Base-by-base conservation (phyloP, 1,140 invertebrate species). In the Drosophila nasuta region DNA sequence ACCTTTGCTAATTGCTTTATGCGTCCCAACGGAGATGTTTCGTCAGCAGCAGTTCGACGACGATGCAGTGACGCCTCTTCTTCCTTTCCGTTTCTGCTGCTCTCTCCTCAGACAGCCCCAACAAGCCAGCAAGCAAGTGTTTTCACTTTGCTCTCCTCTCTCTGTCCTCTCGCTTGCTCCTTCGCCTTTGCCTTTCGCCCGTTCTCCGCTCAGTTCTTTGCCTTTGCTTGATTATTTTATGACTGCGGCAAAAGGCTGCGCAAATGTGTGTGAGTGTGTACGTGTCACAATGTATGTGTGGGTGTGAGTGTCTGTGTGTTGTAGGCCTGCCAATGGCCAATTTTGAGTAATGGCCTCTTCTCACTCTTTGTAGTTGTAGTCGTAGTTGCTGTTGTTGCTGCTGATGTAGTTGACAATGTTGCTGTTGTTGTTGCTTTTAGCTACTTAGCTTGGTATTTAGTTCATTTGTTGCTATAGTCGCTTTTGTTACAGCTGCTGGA, bases 1-100 rank as follows among this genome's bases (percentile, higher is more conserved):
- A 88, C 83, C 83, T 85, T 88, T 85, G 64, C 85, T 88, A 88
- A 88, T 88, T 88, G 85, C 85, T 88, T 88, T 90, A 88, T 88
- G 78, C 63, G 81, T 88, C 85, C 85, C 85, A 85, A 51, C 45
- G 85, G 85, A 89, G 85, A 85, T 89, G 81, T 88, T 89, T 88
- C 85, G 85, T 88, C 85, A 88, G 74, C 86, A 81, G 83, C 80
- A 79, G 35, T 77, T 74, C 79, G 76, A 54, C 82, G 69, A 30
- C 62, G 28, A 46, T 57, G 65, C 71, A 68, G 65, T 43, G 25
- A 35, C 41, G 41, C 17, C 57, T 45, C 51, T 60, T n/a, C 59
- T 48, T 49, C 54, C 33, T 30, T n/a, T 57, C 17, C 33, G n/a
- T 2, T 2, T 20, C 20, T 8, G 10, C 46, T 20, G 8, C 15